Conservation (phyloP, 2,113 vertebrate species). For the Pimephales promelas region DNA sequence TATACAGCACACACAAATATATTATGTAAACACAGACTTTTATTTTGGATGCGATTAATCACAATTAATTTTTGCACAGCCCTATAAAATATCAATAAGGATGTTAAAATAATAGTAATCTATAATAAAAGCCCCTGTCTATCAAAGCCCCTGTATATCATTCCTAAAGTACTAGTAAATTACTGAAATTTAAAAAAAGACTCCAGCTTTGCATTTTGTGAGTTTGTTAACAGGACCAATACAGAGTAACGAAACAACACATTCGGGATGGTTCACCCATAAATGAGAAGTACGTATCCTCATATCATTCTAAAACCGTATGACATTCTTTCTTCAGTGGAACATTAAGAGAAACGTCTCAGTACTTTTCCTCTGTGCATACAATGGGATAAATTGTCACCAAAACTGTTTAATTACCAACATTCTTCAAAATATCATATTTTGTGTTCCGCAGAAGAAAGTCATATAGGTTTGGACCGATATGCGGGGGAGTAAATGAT, state of each 20-base stretch:
- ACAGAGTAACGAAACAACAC: too few relatives aligned
- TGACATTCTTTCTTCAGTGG: background rate
- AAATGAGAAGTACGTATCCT: background rate
- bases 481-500: background rate
- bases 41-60: too few relatives aligned
- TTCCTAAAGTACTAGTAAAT: background rate
- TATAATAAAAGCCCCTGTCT: background rate
- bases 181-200: background rate
- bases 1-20: too few relatives aligned
- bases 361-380: background rate
- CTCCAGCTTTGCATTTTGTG: too few relatives aligned
- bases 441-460: background rate
- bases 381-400: background rate
- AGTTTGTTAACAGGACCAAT: too few relatives aligned
- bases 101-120: background rate
- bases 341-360: background rate
- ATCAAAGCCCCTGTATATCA: too few relatives aligned
- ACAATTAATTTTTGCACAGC: too few relatives aligned
- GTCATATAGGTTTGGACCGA: background rate
- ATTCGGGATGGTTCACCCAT: background rate
- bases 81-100: background rate
- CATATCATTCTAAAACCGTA: background rate
- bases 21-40: too few relatives aligned
- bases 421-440: background rate
- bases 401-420: background rate